A percentile compares a stretch with the other conserved stretches of the same genome.
These are phyloP conservation scores for Danio albolineatus DNA, from an alignment of 2,797 vertebrate species.

Conservation along the genomic window DNA sequence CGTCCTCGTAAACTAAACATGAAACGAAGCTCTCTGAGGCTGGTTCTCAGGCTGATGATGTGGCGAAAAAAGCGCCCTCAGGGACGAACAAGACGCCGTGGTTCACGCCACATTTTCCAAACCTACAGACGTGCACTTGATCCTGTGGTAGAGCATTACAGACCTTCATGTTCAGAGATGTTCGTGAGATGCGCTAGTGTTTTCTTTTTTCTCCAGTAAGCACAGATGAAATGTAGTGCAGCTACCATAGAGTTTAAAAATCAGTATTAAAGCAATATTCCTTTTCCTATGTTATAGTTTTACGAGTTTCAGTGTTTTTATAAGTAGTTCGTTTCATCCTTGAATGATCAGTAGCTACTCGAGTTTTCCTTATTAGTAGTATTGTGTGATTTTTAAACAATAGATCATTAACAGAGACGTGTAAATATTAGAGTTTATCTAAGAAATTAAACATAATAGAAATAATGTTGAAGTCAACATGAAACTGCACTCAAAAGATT, in stretches of 20 bases:
- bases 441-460: background rate
- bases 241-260: constrained; percentile 43
- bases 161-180: constrained; percentile 15
- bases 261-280: constrained; percentile 61
- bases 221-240: constrained; percentile 57
- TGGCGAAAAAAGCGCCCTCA: constrained; percentile 48
- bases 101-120: constrained; percentile 51
- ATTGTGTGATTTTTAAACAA: constrained; percentile 33
- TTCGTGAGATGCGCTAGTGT: constrained; percentile 33
- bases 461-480: background rate
- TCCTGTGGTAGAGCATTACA: constrained; percentile 44
- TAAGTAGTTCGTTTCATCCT: constrained; percentile 22
- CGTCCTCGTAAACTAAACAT: constrained; percentile 91
- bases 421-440: constrained; percentile 27
- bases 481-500: background rate
- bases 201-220: constrained; percentile 35
- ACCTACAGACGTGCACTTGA: constrained; percentile 63
- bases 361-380: constrained; percentile 29
- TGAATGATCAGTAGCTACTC: constrained; percentile 34
- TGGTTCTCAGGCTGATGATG: constrained; percentile 48
- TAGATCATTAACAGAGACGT: constrained; percentile 38
- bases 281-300: constrained; percentile 22
- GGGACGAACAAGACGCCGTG: constrained; percentile 17
- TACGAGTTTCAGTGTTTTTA: constrained; percentile 31
- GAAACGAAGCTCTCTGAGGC: constrained; percentile 64